A percentile compares a stretch with the other conserved stretches of the same genome.
phyloP scores from a whole-genome alignment of 1,140 invertebrate species.

The Elysia chlorotica region DNA sequence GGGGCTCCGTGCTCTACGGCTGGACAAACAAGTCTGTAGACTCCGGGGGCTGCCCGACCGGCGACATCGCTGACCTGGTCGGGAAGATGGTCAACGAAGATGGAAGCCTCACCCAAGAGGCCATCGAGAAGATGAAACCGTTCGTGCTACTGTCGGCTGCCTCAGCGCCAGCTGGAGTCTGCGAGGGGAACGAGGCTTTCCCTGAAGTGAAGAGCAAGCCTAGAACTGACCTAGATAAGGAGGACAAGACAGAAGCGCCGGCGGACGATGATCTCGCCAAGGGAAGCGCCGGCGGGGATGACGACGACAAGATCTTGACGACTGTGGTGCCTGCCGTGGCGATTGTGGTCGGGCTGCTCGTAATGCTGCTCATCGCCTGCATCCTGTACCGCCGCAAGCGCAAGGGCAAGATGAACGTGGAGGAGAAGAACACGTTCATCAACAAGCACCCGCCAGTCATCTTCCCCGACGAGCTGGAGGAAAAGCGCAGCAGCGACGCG shows the following conservation, averaged over 20 bases:
- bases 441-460: slow-evolving; percentile 92
- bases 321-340: slow-evolving; percentile 89
- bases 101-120: slow-evolving; percentile 65
- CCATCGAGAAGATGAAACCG: slow-evolving; percentile 75
- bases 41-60: slow-evolving; percentile 74
- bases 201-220: slow-evolving; percentile 6
- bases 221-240: not conserved
- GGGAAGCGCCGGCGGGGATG: slow-evolving; percentile 30
- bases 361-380: slow-evolving; percentile 86
- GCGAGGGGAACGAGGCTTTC: slow-evolving; percentile 65
- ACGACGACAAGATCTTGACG: slow-evolving; percentile 84
- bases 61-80: slow-evolving; percentile 74
- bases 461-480: slow-evolving; percentile 89
- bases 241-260: not conserved
- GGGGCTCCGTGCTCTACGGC: slow-evolving; percentile 67
- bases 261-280: slow-evolving; percentile 28
- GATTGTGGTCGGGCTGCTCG: slow-evolving; percentile 84
- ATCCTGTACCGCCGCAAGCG: slow-evolving; percentile 81
- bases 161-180: slow-evolving; percentile 73
- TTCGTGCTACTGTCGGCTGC: slow-evolving; percentile 72
- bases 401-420: slow-evolving; percentile 80
- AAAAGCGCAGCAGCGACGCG: slow-evolving; percentile 78
- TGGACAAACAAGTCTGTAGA: slow-evolving; percentile 82
- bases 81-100: slow-evolving; percentile 67
- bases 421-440: slow-evolving; percentile 74